Evolutionary conservation across 2,113 vertebrate genomes (phyloP).

Genomic region (Semicossyphus pulcher): DNA sequence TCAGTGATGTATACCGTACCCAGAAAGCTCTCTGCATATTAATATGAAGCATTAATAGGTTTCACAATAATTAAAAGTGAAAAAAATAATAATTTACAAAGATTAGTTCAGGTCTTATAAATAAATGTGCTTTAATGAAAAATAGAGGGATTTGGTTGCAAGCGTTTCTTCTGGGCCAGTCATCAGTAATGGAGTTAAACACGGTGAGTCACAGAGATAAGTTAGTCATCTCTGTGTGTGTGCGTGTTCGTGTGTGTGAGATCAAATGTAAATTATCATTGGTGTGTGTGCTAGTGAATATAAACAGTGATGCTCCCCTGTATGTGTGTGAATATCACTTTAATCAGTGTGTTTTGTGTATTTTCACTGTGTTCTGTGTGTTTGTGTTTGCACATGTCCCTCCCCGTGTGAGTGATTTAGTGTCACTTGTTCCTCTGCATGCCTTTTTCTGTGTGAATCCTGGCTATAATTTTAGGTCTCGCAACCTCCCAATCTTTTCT

Average conservation of each 20-base stretch:
- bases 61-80: constrained; percentile 64
- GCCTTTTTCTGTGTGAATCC: not conserved
- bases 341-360: not conserved
- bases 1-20: constrained; percentile 55
- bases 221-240: not conserved
- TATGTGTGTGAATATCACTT: not conserved
- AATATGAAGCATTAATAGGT: constrained; percentile 51
- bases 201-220: not conserved
- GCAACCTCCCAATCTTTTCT: constrained; percentile 11
- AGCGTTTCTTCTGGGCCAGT: constrained; percentile 22
- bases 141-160: constrained; percentile 38
- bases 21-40: constrained; percentile 50
- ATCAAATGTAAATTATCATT: not conserved
- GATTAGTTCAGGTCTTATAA: constrained; percentile 66
- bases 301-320: not conserved
- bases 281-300: not conserved
- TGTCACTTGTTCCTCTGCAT: not conserved
- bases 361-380: not conserved
- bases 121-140: constrained; percentile 48
- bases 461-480: not conserved
- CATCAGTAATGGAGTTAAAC: constrained; percentile 38
- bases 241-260: not conserved
- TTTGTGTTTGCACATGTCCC: not conserved
- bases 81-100: constrained; percentile 49
- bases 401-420: not conserved